Conservation (phyloP, 2,113 vertebrate genomes). For the Calonectris borealis region DNA sequence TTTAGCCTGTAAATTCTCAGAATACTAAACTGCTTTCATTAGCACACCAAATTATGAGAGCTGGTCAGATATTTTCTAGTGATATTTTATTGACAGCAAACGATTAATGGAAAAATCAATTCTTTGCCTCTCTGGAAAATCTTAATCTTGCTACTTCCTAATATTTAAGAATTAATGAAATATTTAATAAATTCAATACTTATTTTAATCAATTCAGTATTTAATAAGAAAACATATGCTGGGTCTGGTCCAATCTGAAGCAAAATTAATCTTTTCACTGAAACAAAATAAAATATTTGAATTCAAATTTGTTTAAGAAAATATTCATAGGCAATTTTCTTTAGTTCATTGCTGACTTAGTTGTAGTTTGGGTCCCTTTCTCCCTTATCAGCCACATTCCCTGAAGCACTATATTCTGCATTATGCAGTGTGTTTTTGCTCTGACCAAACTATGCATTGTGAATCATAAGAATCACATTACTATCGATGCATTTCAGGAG, state of each 20-base stretch:
- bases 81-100: neutral
- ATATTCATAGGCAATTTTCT: constrained; percentile 8
- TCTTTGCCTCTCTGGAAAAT: neutral
- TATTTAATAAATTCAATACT: neutral
- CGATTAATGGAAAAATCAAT: neutral
- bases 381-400: neutral
- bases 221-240: neutral
- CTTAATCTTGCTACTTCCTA: neutral
- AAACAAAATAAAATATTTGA: neutral
- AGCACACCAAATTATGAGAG: neutral
- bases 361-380: neutral
- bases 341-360: neutral
- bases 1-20: neutral
- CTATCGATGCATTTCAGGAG: neutral
- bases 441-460: neutral
- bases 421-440: neutral
- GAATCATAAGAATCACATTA: neutral
- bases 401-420: neutral
- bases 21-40: neutral
- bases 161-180: neutral
- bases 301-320: neutral
- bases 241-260: neutral
- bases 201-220: neutral
- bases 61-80: neutral
- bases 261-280: neutral